Conservation (phyloP, 2,113 vertebrate genomes). For the Bubo bubo region DNA sequence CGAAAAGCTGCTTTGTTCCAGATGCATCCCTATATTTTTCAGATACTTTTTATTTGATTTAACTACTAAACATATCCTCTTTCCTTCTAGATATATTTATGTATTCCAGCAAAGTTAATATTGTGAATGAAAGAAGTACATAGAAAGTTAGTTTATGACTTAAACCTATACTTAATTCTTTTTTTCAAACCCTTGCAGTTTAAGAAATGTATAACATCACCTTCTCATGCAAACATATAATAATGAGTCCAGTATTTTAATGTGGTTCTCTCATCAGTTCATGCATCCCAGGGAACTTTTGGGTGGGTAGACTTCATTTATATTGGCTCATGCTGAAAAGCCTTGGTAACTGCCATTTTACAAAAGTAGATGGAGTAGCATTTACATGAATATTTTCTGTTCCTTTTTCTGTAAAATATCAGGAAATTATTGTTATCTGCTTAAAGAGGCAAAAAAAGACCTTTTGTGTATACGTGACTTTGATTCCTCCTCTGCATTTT, state of each 20-base stretch:
- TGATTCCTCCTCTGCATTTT: background rate
- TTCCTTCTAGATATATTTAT: background rate
- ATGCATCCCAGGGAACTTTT: background rate
- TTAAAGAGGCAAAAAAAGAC: background rate
- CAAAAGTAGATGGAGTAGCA: background rate
- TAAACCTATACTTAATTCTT: background rate
- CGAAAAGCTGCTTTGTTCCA: background rate
- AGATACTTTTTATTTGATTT: background rate
- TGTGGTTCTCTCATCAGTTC: background rate
- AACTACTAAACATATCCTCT: background rate
- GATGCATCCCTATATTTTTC: background rate
- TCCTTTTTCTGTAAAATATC: background rate
- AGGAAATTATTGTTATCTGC: background rate
- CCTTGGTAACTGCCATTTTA: background rate
- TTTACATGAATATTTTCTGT: background rate
- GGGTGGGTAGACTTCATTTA: background rate
- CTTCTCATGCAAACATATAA: background rate
- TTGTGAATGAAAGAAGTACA: background rate
- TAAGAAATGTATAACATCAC: background rate
- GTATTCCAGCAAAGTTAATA: background rate
- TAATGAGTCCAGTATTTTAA: background rate
- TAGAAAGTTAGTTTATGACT: background rate
- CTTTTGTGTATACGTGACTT: rapidly evolving
- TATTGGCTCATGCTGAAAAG: background rate
- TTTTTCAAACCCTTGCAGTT: background rate